Percentiles rank a stretch among this genome's conserved stretches.
These are phyloP conservation scores for Crepidodera aurea DNA, from an alignment of 2,888 invertebrate genomes.

Conservation along the genomic window DNA sequence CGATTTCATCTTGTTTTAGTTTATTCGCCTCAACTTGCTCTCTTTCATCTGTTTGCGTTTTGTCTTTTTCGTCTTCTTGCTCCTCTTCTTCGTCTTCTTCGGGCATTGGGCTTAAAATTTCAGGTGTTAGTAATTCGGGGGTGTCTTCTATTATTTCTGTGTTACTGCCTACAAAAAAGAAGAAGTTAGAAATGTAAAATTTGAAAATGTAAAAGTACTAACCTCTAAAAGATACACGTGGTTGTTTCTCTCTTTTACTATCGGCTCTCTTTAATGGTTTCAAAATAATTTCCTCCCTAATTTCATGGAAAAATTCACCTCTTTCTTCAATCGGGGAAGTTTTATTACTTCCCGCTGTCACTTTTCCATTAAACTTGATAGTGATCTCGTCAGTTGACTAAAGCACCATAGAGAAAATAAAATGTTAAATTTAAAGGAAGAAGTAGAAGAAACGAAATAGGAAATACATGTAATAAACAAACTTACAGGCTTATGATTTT, in stretches of 20 bases:
- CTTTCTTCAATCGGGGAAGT: constrained; percentile 35
- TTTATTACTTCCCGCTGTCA: constrained; percentile 43
- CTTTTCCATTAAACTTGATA: constrained; percentile 56
- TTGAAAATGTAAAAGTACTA: constrained; percentile 39
- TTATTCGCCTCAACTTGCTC: background rate
- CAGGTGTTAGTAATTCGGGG: constrained; percentile 64
- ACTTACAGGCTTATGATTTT: constrained; percentile 54
- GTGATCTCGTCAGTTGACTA: background rate
- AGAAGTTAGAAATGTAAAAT: background rate
- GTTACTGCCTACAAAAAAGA: constrained; percentile 9
- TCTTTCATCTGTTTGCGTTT: background rate
- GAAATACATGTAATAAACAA: background rate
- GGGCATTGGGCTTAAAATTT: constrained; percentile 56
- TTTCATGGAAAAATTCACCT: constrained; percentile 26
- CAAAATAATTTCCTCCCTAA: constrained; percentile 45
- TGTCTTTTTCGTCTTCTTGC: constrained; percentile 47
- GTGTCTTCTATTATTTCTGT: constrained; percentile 59
- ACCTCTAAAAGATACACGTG: constrained; percentile 69
- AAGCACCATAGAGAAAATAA: background rate
- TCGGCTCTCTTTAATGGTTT: constrained; percentile 48
- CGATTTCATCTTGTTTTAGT: background rate
- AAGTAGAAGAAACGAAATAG: background rate
- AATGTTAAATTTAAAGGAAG: background rate
- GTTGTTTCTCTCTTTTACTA: constrained; percentile 57
- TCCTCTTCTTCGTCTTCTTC: constrained; percentile 58